Percentiles rank a stretch among this genome's conserved stretches.
Evolutionary conservation across 2,888 invertebrate species (phyloP).

Genomic region (Aphrophora alni): DNA sequence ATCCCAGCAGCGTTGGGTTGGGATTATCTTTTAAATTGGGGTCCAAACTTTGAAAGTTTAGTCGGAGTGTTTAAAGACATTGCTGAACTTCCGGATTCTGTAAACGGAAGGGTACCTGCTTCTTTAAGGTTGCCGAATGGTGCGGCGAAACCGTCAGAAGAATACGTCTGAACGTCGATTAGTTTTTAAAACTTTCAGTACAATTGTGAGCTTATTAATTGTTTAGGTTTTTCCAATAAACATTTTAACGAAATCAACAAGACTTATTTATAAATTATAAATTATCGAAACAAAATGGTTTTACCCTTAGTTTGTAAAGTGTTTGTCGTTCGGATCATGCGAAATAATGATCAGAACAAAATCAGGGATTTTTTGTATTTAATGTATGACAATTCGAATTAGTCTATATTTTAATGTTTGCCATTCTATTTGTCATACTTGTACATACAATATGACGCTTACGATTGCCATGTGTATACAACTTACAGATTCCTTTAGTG

Average conservation of each 20-base stretch:
- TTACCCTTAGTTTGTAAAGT: conserved; percentile 32
- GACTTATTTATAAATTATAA: conserved; percentile 18
- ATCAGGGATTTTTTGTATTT: conserved; percentile 36
- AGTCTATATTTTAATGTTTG: conserved; percentile 34
- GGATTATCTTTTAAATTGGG: conserved; percentile 96
- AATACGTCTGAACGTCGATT: conserved; percentile 72
- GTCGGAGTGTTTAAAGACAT: conserved; percentile 97
- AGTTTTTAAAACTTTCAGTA: conserved; percentile 27
- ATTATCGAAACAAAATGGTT: conserved; percentile 26
- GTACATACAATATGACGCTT: conserved; percentile 35
- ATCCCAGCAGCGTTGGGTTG: conserved; percentile 80
- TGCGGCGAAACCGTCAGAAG: conserved; percentile 86
- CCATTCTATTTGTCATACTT: conserved; percentile 32
- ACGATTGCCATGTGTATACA: conserved; percentile 36
- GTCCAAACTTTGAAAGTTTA: conserved; percentile 93
- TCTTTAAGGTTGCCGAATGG: conserved; percentile 77
- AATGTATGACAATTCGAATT: conserved; percentile 25
- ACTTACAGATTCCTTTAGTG: conserved; percentile 24
- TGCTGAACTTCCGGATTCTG: conserved; percentile 88
- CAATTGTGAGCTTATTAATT: conserved; percentile 36
- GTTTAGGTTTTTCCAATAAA: neutral
- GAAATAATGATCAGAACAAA: conserved; percentile 29
- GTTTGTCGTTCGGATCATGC: conserved; percentile 36
- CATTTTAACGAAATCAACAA: conserved; percentile 12
- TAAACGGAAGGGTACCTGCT: conserved; percentile 74